Percentiles rank a stretch among this genome's conserved stretches.
These are phyloP conservation scores for Acrobasis repandana DNA, from an alignment of 2,888 invertebrate genomes.

Conservation along the genomic window DNA sequence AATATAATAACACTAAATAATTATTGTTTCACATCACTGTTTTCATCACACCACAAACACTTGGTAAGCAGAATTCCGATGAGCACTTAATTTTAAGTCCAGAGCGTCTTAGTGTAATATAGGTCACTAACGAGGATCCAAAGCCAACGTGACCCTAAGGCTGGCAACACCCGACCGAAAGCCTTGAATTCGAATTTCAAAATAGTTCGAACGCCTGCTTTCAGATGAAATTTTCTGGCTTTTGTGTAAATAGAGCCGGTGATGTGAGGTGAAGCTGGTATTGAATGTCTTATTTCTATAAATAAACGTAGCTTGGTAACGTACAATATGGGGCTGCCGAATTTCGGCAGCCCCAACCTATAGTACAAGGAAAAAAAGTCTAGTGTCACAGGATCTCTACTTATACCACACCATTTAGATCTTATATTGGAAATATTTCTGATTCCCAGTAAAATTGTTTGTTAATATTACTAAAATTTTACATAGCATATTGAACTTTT, in stretches of 20 bases:
- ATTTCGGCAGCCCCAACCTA: too few species aligned
- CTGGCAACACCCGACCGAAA: slow-evolving; percentile 2
- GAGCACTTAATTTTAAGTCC: background rate
- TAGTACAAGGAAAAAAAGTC: too few species aligned
- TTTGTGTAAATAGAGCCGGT: slow-evolving; percentile 4
- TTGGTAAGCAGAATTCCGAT: too few species aligned
- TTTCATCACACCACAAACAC: too few species aligned
- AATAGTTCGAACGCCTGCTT: slow-evolving; percentile 25
- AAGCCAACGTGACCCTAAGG: background rate
- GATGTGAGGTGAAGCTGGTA: background rate
- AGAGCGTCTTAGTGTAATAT: background rate
- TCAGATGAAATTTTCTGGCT: background rate
- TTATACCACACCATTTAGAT: too few species aligned
- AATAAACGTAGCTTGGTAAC: background rate
- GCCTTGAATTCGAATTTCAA: slow-evolving; percentile 30
- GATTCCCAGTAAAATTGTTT: background rate
- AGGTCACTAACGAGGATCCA: background rate
- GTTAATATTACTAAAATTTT: background rate
- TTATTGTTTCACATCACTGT: too few species aligned
- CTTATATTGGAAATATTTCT: background rate
- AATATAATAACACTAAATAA: too few species aligned
- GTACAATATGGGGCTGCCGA: too few species aligned
- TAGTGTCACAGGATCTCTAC: too few species aligned
- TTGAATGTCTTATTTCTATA: background rate
- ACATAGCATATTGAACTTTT: background rate